Evolutionary conservation across 2,888 invertebrate genomes (phyloP).

Genomic region (Philaethria dido): DNA sequence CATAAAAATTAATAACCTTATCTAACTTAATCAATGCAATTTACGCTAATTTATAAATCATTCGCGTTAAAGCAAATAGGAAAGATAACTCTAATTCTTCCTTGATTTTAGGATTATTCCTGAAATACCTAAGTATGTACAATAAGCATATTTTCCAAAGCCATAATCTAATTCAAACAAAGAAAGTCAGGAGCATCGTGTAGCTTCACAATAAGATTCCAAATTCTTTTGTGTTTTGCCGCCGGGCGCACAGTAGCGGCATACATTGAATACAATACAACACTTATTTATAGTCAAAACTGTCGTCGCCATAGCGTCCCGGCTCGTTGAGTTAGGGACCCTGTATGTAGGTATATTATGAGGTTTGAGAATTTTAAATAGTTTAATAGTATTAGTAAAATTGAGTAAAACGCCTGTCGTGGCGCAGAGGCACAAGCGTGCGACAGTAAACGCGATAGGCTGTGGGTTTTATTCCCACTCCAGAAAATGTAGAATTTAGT

Average conservation of each 20-base stretch:
- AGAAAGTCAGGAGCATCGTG: conserved; percentile 48
- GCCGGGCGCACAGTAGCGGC: conserved; percentile 74
- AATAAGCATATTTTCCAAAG: background rate
- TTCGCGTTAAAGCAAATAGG: too few relatives aligned
- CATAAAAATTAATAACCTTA: too few relatives aligned
- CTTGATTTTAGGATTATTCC: background rate
- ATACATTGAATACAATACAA: conserved; percentile 82
- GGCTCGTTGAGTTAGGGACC: conserved; percentile 53
- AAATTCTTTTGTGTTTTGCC: conserved; percentile 80
- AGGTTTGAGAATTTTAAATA: background rate
- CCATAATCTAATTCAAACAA: conserved; percentile 40
- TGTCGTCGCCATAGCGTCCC: conserved; percentile 80
- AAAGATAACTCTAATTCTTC: too few relatives aligned
- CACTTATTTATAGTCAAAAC: conserved; percentile 84
- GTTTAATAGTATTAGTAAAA: too few relatives aligned
- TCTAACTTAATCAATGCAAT: too few relatives aligned
- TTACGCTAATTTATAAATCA: too few relatives aligned
- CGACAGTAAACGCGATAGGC: too few relatives aligned
- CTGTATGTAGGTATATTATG: conserved; percentile 45
- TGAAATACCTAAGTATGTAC: too few relatives aligned
- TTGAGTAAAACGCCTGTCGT: too few relatives aligned
- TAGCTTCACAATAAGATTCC: conserved; percentile 68
- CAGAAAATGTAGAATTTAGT: too few relatives aligned
- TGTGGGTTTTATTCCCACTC: too few relatives aligned
- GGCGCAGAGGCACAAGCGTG: too few relatives aligned